These are phyloP conservation scores for Phenganax marumi DNA, from an alignment of 92 coral and sea anemone genomes.

Conservation along the genomic window DNA sequence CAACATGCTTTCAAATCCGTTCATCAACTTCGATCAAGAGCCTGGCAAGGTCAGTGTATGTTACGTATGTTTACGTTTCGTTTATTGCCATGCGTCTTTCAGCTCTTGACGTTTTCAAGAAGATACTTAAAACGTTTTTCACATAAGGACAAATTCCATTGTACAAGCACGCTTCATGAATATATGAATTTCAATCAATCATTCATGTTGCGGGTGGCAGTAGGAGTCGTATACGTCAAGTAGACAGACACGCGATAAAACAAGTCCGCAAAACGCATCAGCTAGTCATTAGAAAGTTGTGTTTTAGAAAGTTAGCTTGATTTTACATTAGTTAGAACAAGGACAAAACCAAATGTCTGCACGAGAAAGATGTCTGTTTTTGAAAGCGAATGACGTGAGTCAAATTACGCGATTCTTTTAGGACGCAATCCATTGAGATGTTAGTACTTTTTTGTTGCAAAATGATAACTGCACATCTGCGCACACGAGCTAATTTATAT, in stretches of 20 bases:
- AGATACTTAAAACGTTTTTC: background rate
- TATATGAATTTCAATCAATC: slow-evolving; percentile 9
- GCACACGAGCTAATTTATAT: background rate
- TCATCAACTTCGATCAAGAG: slow-evolving; percentile 87
- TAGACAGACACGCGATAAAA: background rate
- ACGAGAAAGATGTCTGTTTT: no score
- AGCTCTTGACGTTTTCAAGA: slow-evolving; percentile 9
- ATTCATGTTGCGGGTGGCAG: background rate
- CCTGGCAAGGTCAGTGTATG: slow-evolving; percentile 90
- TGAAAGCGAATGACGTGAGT: no score
- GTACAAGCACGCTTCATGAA: slow-evolving; percentile 27
- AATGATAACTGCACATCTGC: no score
- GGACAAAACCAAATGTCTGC: no score
- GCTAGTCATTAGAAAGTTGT: background rate
- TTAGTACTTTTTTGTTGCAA: no score
- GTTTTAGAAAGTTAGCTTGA: no score
- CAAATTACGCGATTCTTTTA: no score
- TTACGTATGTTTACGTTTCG: background rate
- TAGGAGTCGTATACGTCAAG: background rate
- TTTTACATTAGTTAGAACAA: no score
- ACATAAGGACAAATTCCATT: slow-evolving; percentile 32
- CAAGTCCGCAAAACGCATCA: slow-evolving; percentile 10
- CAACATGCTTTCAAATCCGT: slow-evolving; percentile 73
- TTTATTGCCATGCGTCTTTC: background rate
- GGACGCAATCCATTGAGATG: no score